Percentiles rank a stretch among this genome's conserved stretches.
Conservation (phyloP, 2,888 invertebrate species). For the Meta bourneti region DNA sequence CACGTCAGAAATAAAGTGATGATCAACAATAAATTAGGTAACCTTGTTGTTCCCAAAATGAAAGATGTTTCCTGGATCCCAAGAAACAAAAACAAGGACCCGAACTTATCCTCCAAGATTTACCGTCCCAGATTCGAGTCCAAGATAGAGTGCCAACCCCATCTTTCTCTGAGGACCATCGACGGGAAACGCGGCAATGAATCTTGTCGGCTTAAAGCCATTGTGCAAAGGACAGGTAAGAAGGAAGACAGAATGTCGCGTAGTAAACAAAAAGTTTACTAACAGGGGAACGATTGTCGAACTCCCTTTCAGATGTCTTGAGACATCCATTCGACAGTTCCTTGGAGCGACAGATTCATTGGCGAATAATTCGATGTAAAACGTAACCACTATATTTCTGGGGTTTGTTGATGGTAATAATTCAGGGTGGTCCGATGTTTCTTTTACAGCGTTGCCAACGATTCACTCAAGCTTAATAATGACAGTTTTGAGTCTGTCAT, state of each 20-base stretch:
- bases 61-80: background rate
- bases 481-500: no score
- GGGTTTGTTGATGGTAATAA: no score
- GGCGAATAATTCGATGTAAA: no score
- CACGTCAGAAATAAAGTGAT: background rate
- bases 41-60: background rate
- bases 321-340: background rate
- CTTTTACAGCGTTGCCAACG: no score
- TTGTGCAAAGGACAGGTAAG: background rate
- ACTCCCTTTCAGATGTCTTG: background rate
- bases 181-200: no score
- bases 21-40: background rate
- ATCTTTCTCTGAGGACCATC: background rate
- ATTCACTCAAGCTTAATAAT: no score
- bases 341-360: no score
- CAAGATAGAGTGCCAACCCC: background rate
- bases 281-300: background rate
- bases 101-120: background rate
- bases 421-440: no score
- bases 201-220: background rate
- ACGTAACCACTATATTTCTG: no score
- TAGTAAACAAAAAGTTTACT: background rate
- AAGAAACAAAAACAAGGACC: background rate
- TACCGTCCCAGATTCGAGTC: background rate
- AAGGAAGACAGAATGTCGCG: background rate